phyloP scores from a whole-genome alignment of 2,888 invertebrate species.

The Rhopalosiphum nymphaeae region DNA sequence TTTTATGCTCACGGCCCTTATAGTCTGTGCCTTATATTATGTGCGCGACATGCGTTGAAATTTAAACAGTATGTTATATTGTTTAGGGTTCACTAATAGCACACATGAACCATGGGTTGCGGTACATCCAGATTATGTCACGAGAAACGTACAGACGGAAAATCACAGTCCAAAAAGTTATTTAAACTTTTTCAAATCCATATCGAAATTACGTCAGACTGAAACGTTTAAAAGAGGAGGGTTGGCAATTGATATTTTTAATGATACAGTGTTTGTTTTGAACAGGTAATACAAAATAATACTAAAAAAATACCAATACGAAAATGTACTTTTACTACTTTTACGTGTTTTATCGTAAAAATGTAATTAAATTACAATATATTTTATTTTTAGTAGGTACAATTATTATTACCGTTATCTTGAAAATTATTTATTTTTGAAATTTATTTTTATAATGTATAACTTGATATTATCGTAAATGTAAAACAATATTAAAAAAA shows the following conservation, averaged over 20 bases:
- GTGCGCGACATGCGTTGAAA: background rate
- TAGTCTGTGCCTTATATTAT: background rate
- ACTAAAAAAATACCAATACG: background rate
- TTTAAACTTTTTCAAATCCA: constrained; percentile 59
- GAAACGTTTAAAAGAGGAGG: constrained; percentile 48
- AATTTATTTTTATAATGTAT: background rate
- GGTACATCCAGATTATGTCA: constrained; percentile 1
- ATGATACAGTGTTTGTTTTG: constrained; percentile 27
- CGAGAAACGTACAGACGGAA: constrained; percentile 33
- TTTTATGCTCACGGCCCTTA: background rate
- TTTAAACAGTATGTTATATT: background rate
- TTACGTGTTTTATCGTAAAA: background rate
- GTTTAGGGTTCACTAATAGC: constrained; percentile 39
- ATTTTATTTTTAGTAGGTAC: background rate
- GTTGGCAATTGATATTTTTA: constrained; percentile 24
- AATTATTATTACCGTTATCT: background rate
- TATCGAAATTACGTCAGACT: constrained; percentile 39
- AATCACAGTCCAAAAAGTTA: constrained; percentile 26
- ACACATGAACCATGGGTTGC: constrained; percentile 1
- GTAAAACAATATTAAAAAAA: background rate
- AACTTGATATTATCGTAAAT: background rate
- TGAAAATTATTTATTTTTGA: background rate
- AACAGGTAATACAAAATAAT: constrained; percentile 16
- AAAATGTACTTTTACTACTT: background rate
- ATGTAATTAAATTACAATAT: background rate